These are phyloP conservation scores for Diabrotica undecimpunctata DNA, from an alignment of 1,140 invertebrate genomes.

Conservation along the genomic window DNA sequence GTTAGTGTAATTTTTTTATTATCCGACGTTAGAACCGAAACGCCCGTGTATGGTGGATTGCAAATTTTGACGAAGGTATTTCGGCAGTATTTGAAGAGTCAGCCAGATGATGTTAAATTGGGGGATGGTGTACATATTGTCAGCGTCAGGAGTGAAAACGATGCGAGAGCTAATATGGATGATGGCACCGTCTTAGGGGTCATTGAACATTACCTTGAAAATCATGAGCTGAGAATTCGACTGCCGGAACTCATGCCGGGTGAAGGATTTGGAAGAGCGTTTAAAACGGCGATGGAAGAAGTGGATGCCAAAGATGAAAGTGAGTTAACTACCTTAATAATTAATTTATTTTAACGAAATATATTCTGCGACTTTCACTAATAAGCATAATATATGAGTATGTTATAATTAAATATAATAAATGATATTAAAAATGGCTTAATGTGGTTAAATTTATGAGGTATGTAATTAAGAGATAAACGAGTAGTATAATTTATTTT, in stretches of 20 bases:
- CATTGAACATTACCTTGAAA: slow-evolving; percentile 62
- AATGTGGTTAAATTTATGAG: too few species aligned
- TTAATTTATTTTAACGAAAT: background rate
- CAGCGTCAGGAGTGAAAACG: slow-evolving; percentile 43
- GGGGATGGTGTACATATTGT: slow-evolving; percentile 62
- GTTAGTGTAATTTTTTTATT: slow-evolving; percentile 46
- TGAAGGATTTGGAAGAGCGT: slow-evolving; percentile 42
- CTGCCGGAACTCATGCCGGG: slow-evolving; percentile 59
- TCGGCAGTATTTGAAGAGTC: slow-evolving; percentile 41
- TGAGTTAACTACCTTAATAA: slow-evolving; percentile 17
- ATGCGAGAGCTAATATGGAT: slow-evolving; percentile 49
- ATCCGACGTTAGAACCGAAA: slow-evolving; percentile 26
- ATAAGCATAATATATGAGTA: background rate
- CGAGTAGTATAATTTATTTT: too few species aligned
- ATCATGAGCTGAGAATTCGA: slow-evolving; percentile 66
- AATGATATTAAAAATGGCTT: too few species aligned
- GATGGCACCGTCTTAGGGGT: slow-evolving; percentile 53
- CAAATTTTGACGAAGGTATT: slow-evolving; percentile 42
- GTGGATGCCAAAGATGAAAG: slow-evolving; percentile 35
- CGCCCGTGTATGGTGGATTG: slow-evolving; percentile 33
- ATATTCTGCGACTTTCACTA: background rate
- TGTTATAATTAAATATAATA: background rate
- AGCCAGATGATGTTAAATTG: slow-evolving; percentile 51
- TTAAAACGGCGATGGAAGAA: slow-evolving; percentile 43
- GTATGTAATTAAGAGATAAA: too few species aligned